Percentiles rank a stretch among this genome's conserved stretches.
Conservation (phyloP, 1,140 invertebrate genomes). For the Drosophila funebris region DNA sequence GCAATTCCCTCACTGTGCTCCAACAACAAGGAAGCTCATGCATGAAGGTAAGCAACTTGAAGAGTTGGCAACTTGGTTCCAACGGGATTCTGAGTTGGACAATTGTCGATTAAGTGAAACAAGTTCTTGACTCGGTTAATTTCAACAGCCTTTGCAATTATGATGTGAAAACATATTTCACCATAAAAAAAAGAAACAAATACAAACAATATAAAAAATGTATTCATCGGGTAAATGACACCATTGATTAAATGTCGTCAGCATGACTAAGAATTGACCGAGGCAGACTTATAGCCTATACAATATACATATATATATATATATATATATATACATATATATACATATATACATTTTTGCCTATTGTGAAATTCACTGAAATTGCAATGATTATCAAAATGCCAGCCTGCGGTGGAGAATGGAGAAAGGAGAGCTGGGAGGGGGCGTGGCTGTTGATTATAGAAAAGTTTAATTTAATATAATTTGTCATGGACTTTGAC, state of each 20-base stretch:
- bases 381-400: slow-evolving; percentile 35
- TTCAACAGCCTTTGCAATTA: slow-evolving; percentile 36
- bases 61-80: neutral
- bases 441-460: slow-evolving; percentile 4
- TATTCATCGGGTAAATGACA: slow-evolving; percentile 36
- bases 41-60: slow-evolving; percentile 48
- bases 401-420: slow-evolving; percentile 20
- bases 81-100: slow-evolving; percentile 32
- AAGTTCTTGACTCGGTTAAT: slow-evolving; percentile 38
- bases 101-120: slow-evolving; percentile 36
- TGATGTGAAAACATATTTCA: slow-evolving; percentile 54
- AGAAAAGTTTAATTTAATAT: slow-evolving; percentile 15
- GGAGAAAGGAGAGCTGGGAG: slow-evolving; percentile 26
- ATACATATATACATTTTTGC: slow-evolving; percentile 4
- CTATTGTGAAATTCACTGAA: slow-evolving; percentile 15
- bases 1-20: slow-evolving; percentile 36
- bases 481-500: slow-evolving; percentile 16
- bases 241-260: slow-evolving; percentile 47
- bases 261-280: slow-evolving; percentile 51
- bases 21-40: slow-evolving; percentile 50
- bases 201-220: neutral
- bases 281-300: slow-evolving; percentile 14
- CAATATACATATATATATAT: neutral
- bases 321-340: neutral
- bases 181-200: slow-evolving; percentile 12